Evolutionary conservation across 2,888 invertebrate genomes (phyloP).

Genomic region (Ophion ventricosus): DNA sequence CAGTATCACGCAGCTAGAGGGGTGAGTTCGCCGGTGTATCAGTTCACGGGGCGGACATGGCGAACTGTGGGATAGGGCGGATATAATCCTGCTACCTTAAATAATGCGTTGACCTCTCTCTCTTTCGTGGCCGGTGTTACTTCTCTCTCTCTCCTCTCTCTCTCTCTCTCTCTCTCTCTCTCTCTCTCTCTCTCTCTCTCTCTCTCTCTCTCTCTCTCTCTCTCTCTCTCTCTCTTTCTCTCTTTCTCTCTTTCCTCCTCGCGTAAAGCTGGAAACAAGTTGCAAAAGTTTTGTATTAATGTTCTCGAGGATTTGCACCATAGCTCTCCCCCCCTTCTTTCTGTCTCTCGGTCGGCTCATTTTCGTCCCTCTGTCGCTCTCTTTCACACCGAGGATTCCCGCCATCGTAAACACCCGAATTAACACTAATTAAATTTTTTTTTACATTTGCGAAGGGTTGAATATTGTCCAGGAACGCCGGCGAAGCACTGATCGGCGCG

Average conservation of each 20-base stretch:
- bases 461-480: conserved; percentile 7
- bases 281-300: conserved; percentile 60
- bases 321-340: background rate
- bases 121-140: too few species aligned
- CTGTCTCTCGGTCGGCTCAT: background rate
- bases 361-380: conserved; percentile 9
- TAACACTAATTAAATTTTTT: conserved; percentile 68
- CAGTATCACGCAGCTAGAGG: background rate
- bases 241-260: background rate
- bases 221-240: background rate
- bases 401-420: conserved; percentile 68
- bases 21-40: conserved; percentile 41
- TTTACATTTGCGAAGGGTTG: conserved; percentile 40
- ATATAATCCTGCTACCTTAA: conserved; percentile 54
- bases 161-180: background rate
- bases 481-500: conserved; percentile 48
- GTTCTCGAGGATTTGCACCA: conserved; percentile 33
- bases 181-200: background rate
- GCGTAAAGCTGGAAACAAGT: conserved; percentile 59
- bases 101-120: conserved; percentile 38
- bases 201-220: background rate
- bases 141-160: background rate
- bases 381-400: background rate
- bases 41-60: conserved; percentile 32
- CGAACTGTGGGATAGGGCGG: conserved; percentile 18